Conservation (phyloP, 2,113 vertebrate species). For the Hassar affinis region DNA sequence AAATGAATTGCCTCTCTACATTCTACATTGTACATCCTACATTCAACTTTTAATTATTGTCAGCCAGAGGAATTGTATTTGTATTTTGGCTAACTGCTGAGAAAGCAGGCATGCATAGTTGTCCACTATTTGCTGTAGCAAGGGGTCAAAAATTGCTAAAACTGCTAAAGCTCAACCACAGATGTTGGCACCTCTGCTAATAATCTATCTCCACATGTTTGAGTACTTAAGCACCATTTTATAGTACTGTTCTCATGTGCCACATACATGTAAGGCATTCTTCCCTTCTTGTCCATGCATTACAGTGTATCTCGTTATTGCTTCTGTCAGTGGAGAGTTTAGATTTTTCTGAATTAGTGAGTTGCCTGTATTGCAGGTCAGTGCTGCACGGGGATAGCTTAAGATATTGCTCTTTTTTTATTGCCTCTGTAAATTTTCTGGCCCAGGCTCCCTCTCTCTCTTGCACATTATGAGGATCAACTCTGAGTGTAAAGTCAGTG, state of each 20-base stretch:
- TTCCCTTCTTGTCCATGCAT: background rate
- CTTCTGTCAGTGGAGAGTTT: background rate
- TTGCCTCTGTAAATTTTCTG: constrained; percentile 40
- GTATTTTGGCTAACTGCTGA: background rate
- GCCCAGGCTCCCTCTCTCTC: constrained; percentile 10
- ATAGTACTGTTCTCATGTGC: background rate
- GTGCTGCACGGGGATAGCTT: constrained; percentile 1
- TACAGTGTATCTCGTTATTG: background rate
- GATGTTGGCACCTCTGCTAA: background rate
- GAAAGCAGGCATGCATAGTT: background rate
- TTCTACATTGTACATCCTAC: too few species aligned
- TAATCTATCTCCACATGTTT: background rate
- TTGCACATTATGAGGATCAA: constrained; percentile 26
- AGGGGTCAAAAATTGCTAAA: background rate
- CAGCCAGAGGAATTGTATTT: background rate
- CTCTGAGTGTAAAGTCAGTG: constrained; percentile 13
- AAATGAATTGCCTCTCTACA: too few species aligned
- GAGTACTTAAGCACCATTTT: background rate
- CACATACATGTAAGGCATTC: background rate
- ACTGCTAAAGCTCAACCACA: background rate
- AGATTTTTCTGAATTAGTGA: constrained; percentile 12
- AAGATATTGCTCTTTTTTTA: constrained; percentile 43
- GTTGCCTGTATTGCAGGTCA: background rate
- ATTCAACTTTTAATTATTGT: too few species aligned
- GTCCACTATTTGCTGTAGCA: background rate